phyloP scores from a whole-genome alignment of 2,797 vertebrate species.

The Anableps anableps region DNA sequence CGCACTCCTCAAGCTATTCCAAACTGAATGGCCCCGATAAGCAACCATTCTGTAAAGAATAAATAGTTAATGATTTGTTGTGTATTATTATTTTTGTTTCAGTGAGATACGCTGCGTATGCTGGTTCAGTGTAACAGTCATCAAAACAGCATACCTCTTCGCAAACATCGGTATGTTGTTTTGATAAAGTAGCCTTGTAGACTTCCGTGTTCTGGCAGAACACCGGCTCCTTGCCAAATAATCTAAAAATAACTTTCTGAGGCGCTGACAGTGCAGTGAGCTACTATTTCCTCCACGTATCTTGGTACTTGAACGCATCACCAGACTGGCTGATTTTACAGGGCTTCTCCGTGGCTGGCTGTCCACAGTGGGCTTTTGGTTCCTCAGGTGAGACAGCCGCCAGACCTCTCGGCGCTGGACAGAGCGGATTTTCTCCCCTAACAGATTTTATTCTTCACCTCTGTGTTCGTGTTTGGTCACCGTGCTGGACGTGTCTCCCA shows the following conservation, averaged over 20 bases:
- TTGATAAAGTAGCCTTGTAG: too few species aligned
- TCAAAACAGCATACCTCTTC: too few species aligned
- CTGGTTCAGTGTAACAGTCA: too few species aligned
- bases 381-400: neutral
- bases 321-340: neutral
- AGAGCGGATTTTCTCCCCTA: neutral
- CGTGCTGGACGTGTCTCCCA: conserved; percentile 4
- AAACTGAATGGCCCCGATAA: too few species aligned
- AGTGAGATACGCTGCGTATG: too few species aligned
- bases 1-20: too few species aligned
- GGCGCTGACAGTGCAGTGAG: neutral
- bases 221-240: neutral
- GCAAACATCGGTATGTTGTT: too few species aligned
- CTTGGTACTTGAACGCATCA: neutral
- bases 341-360: neutral
- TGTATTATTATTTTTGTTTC: too few species aligned
- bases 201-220: too few species aligned
- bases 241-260: neutral
- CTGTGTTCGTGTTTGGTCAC: neutral
- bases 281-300: neutral
- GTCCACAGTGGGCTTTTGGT: neutral
- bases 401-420: neutral
- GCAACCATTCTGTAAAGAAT: too few species aligned
- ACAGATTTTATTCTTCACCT: neutral
- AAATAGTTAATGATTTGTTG: too few species aligned